Base-by-base conservation (phyloP, 2,113 vertebrate species). In the Pycnonotus jocosus region DNA sequence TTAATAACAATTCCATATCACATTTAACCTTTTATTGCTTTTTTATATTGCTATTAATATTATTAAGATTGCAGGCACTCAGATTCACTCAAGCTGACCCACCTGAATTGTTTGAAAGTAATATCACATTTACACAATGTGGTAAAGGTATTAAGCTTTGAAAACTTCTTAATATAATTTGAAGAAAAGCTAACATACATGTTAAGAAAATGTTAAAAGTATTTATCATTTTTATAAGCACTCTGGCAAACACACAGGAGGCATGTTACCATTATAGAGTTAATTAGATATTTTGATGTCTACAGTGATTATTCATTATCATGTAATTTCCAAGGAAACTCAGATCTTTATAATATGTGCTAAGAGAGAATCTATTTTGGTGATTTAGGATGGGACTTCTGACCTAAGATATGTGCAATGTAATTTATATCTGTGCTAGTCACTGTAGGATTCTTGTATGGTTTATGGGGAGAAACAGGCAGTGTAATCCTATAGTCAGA, bases 341-440 rank as follows among this genome's bases (percentile, higher is more conserved):
- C 64, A 70, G 24, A 91, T 77, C 50, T 14, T 56, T 71, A 57
- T n/a, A 81, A 71, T 27, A 78, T n/a, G 37, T 86, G 40, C 40
- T 84, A 69, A 80, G 33, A 80, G 38, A 77, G 17, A 68, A 84
- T 68, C 86, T 86, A 51, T 86, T 96, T 83, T 74, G 47, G 50
- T 92, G 77, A 92, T 64, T 91, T 70, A 65, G n/a, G 61, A 86
- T 58, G 48, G 56, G 8, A 92, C 79, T 95, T 94, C 73, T 90
- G 57, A 79, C 38, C 40, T 38, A 54, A 64, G 56, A 47, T 71
- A 71, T 15, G 38, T 60, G 21, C 21, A 58, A 11, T 33, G 10
- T n/a, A 76, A 85, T 73, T 93, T 89, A 8, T 58, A 88, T 64
- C 60, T 71, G 57, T 38, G 33, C 73, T 90, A 92, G 65, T 74